These are phyloP conservation scores for Sander vitreus DNA, from an alignment of 2,113 vertebrate species.

Conservation along the genomic window DNA sequence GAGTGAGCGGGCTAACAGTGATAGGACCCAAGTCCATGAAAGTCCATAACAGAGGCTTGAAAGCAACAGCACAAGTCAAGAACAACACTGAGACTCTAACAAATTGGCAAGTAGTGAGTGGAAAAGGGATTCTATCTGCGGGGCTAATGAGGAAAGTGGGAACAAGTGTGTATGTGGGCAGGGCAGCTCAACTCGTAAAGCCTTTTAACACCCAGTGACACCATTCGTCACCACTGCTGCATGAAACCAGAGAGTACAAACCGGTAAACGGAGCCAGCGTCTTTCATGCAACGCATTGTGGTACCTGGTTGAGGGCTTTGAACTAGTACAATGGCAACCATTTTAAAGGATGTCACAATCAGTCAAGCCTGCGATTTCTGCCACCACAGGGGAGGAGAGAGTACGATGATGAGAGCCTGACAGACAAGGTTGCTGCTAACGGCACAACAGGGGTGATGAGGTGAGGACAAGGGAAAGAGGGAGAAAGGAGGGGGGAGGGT, in stretches of 20 bases:
- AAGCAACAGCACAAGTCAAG: neutral
- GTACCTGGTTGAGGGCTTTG: constrained; percentile 30
- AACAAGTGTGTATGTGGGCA: neutral
- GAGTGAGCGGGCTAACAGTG: neutral
- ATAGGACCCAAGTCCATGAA: neutral
- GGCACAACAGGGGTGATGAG: constrained; percentile 21
- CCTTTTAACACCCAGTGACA: constrained; percentile 2
- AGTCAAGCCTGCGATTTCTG: constrained; percentile 52
- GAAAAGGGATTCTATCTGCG: neutral
- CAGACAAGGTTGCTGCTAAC: constrained; percentile 37
- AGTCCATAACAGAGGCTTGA: neutral
- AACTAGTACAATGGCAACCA: constrained; percentile 43
- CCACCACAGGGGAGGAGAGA: constrained; percentile 31
- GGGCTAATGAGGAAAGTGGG: neutral
- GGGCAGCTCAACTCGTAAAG: neutral
- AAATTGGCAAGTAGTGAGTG: neutral
- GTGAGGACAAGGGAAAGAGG: constrained; percentile 20
- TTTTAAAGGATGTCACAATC: constrained; percentile 66
- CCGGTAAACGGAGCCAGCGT: constrained; percentile 6
- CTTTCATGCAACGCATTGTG: constrained; percentile 7
- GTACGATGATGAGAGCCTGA: constrained; percentile 6
- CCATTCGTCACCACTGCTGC: neutral
- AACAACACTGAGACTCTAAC: neutral
- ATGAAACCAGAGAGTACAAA: neutral
- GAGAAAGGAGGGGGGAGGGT: neutral